Base-by-base conservation (phyloP, 2,888 invertebrate genomes). In the Cheilosia impressa region DNA sequence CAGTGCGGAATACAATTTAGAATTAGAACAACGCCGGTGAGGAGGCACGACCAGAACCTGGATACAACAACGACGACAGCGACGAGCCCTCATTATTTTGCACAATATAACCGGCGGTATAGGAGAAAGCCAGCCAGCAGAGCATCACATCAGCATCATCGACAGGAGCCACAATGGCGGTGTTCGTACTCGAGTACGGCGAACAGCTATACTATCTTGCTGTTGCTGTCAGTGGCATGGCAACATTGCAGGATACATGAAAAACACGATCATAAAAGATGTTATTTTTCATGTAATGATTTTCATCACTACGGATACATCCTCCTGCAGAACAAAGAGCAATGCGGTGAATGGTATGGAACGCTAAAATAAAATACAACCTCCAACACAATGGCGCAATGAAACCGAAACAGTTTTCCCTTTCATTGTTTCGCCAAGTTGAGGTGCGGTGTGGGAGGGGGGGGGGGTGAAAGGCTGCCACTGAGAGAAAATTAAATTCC, bases 241-340 rank as follows among this genome's bases (percentile, higher is more conserved):
- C 27, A 73, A 77, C 71, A 66, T 71, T 65, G 77, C 82, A 77
- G 82, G 78, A 43, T 75, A 80, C 75, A 80, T 71, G 80, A 47
- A 71, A 75, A 80, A 75, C 80, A 84, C 47, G 80, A 80, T 84
- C 80, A 80, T 84, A 84, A 84, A 84, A 84, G 75, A 84, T 80
- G 84, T 84, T 84, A 75, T 84, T 84, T 84, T 80, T 80, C 84
- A 71, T 84, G 84, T 84, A 84, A 84, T 84, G 84, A 84, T 80
- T 80, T 79, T 71, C 75, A 84, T 80, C 75, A 75, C 52, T 75
- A 38, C 38, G 38, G 38, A 38, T 38, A 84, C 73, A 84, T 84
- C 80, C 79, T 73, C 62, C 47, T 9, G 45, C 55, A 43, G 17
- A 27, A 13, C 17, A 22, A n/a, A n/a, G 50, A 50, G 58, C 38